Evolutionary conservation across 2,113 vertebrate genomes (phyloP), one percentile per base, ranked within the genome.

Genomic region (Crypturellus undulatus): DNA sequence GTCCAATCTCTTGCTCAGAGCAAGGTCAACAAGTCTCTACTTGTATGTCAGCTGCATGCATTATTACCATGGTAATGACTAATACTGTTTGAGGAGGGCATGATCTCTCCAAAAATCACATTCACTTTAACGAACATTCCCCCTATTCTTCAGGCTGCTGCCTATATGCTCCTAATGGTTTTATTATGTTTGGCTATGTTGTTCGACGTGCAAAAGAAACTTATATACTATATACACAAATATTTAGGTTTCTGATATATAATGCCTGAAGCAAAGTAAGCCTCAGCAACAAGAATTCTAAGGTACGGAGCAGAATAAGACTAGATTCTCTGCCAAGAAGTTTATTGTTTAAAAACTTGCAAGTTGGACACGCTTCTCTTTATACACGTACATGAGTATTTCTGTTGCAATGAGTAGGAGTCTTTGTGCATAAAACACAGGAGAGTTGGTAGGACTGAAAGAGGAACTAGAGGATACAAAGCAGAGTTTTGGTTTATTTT

Each of bases 21-120:
- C 45, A n/a, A 5, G 12, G 45, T 49, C 43, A 76, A 3, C 10
- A 42, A 38, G 36, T 36, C 10, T 51, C 30, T 64, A 24, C n/a
- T 75, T 1, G 0, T 56, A 6, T 52, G 28, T 52, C 36, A n/a
- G 20, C 49, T 42, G 12, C 21, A 4, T n/a, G 38, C 19, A 4
- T 6, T 62, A 30, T 54, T 54, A 60, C 21, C 30, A 36, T 38
- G 49, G 10, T 28, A 32, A 28, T 75, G 36, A 11, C 17, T 54
- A 40, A 6, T 63, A 30, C 10, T 10, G 10, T 42, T 12, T 60
- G 34, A 10, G 24, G 34, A 60, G 13, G 69, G 28, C 18, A 38
- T 22, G 38, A 71, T 51, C 71, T 76, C 43, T 71, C 51, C 45
- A 38, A 65, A 80, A 24, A 54, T 10, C 51, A 38, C 0, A 0